phyloP scores from a whole-genome alignment of 2,888 invertebrate genomes.

The Meandrusa payeni region DNA sequence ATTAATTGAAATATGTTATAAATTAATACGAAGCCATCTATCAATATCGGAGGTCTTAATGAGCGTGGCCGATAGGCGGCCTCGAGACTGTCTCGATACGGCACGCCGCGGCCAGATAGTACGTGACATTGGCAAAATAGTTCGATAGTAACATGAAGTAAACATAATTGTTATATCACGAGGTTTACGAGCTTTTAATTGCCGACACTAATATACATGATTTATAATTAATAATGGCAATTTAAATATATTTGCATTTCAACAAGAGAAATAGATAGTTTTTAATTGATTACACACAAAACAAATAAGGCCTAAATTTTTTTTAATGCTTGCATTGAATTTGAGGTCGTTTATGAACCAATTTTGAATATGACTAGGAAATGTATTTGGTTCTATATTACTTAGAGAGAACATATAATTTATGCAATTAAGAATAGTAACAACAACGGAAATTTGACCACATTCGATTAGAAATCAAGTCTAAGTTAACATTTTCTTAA shows the following conservation, averaged over 20 bases:
- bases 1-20: constrained; percentile 7
- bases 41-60: constrained; percentile 18
- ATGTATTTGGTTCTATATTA: too few relatives aligned
- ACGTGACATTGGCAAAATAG: constrained; percentile 20
- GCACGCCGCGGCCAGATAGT: constrained; percentile 6
- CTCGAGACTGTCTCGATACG: constrained; percentile 10
- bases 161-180: constrained; percentile 2
- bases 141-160: constrained; percentile 8
- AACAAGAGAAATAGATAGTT: too few relatives aligned
- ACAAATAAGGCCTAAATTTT: too few relatives aligned
- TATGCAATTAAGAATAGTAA: too few relatives aligned
- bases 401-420: too few relatives aligned
- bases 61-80: constrained; percentile 13
- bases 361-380: too few relatives aligned
- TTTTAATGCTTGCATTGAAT: too few relatives aligned
- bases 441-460: too few relatives aligned
- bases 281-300: too few relatives aligned
- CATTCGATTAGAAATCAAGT: too few relatives aligned
- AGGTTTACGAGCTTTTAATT: constrained; percentile 2
- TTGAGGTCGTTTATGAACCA: too few relatives aligned
- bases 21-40: constrained; percentile 9
- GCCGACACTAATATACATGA: neutral
- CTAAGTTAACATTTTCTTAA: too few relatives aligned
- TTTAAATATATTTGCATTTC: neutral
- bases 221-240: constrained; percentile 1